These are phyloP conservation scores for Manis crassicaudata DNA, from an alignment of 2,797 vertebrate species.

Conservation along the genomic window DNA sequence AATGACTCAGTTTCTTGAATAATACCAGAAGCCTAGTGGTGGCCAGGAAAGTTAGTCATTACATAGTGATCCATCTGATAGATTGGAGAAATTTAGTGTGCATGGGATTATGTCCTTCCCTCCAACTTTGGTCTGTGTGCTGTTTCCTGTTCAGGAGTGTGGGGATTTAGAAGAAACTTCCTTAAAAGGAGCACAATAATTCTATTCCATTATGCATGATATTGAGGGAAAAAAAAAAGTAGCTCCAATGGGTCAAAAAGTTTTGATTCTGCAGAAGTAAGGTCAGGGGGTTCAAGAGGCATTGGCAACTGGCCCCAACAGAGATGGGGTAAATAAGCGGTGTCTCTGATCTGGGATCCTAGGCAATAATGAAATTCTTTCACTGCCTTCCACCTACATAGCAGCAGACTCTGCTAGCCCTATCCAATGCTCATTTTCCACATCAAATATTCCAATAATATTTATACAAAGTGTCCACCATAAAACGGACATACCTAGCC, in stretches of 20 bases:
- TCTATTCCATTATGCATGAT: background rate
- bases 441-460: background rate
- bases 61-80: background rate
- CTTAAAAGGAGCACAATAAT: background rate
- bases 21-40: background rate
- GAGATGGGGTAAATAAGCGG: too few relatives aligned
- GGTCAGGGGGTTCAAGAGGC: background rate
- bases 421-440: background rate
- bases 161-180: background rate
- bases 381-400: background rate
- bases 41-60: background rate
- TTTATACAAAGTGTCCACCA: background rate
- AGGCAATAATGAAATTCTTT: background rate
- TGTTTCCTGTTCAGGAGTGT: background rate
- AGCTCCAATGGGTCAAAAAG: background rate
- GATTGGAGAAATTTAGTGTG: background rate
- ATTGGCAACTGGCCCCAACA: background rate
- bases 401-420: background rate
- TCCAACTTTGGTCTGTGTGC: background rate
- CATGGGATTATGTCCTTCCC: background rate
- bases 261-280: background rate
- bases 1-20: background rate
- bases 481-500: background rate
- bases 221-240: background rate
- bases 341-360: background rate